Conservation (phyloP, 1,140 invertebrate species). For the Pseudachorutes palmiensis region DNA sequence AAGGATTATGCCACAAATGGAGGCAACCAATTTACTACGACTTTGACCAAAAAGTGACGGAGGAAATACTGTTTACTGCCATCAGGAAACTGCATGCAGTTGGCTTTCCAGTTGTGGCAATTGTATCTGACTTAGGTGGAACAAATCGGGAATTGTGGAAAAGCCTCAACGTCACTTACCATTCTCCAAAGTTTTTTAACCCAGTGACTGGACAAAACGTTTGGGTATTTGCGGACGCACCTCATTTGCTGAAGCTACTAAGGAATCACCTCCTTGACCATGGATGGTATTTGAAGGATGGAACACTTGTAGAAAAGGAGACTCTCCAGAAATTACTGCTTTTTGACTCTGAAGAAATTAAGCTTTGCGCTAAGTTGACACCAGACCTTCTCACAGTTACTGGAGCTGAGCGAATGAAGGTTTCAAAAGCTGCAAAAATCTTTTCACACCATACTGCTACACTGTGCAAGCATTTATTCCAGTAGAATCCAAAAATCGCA, state of each 20-base stretch:
- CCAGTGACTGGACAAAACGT: slow-evolving; percentile 20
- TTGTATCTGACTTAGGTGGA: slow-evolving; percentile 20
- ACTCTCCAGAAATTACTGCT: slow-evolving; percentile 15
- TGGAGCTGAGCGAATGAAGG: slow-evolving; percentile 27
- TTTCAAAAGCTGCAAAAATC: slow-evolving; percentile 25
- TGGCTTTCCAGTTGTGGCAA: slow-evolving; percentile 18
- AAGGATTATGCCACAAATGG: slow-evolving; percentile 24
- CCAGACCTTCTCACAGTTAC: slow-evolving; percentile 8
- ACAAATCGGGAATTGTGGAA: slow-evolving; percentile 23
- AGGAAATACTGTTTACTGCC: background rate
- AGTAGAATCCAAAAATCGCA: slow-evolving; percentile 10
- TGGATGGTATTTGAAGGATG: slow-evolving; percentile 20
- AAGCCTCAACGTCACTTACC: slow-evolving; percentile 6
- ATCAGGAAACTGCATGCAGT: background rate
- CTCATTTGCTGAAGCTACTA: slow-evolving; percentile 32
- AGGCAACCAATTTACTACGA: slow-evolving; percentile 30
- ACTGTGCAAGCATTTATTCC: slow-evolving; percentile 4
- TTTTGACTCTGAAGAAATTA: slow-evolving; percentile 22
- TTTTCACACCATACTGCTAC: slow-evolving; percentile 25
- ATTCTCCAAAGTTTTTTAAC: slow-evolving; percentile 20
- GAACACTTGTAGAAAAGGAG: slow-evolving; percentile 20
- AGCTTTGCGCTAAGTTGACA: slow-evolving; percentile 24
- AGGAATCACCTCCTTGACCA: slow-evolving; percentile 33
- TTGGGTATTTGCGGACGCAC: slow-evolving; percentile 34
- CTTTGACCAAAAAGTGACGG: slow-evolving; percentile 26